These are phyloP conservation scores for Tenthredo amoena DNA, from an alignment of 2,888 invertebrate genomes.

Conservation along the genomic window DNA sequence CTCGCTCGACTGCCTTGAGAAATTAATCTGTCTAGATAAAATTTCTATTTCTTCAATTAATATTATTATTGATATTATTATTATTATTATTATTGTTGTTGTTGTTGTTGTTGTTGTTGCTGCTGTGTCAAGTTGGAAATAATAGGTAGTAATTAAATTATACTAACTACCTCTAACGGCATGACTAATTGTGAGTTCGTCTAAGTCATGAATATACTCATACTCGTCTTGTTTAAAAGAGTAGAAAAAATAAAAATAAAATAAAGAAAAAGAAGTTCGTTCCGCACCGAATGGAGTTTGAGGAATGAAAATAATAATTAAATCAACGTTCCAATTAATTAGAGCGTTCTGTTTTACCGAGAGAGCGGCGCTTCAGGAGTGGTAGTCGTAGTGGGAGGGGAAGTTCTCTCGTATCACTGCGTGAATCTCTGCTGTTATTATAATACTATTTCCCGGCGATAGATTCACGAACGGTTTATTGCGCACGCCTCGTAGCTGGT, in stretches of 20 bases:
- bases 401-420: background rate
- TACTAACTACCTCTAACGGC: background rate
- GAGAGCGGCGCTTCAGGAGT: background rate
- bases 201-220: background rate
- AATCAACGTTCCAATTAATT: constrained; percentile 30
- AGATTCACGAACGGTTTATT: constrained; percentile 5
- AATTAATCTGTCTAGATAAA: background rate
- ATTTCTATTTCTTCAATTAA: background rate
- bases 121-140: background rate
- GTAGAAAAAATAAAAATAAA: background rate
- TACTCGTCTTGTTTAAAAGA: background rate
- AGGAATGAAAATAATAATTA: constrained; percentile 27
- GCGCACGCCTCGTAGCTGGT: constrained; percentile 8
- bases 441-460: constrained; percentile 7
- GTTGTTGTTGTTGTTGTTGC: background rate
- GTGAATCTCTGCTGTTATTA: constrained; percentile 8
- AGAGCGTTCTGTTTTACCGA: constrained; percentile 29
- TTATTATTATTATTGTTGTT: background rate
- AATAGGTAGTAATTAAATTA: background rate
- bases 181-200: constrained; percentile 3
- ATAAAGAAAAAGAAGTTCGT: background rate
- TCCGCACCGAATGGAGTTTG: constrained; percentile 1
- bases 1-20: too few species aligned
- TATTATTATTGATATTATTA: background rate
- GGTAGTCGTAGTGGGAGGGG: background rate